A percentile compares a stretch with the other conserved stretches of the same genome.
phyloP scores from a whole-genome alignment of 1,140 invertebrate species.

The Lycorma delicatula region DNA sequence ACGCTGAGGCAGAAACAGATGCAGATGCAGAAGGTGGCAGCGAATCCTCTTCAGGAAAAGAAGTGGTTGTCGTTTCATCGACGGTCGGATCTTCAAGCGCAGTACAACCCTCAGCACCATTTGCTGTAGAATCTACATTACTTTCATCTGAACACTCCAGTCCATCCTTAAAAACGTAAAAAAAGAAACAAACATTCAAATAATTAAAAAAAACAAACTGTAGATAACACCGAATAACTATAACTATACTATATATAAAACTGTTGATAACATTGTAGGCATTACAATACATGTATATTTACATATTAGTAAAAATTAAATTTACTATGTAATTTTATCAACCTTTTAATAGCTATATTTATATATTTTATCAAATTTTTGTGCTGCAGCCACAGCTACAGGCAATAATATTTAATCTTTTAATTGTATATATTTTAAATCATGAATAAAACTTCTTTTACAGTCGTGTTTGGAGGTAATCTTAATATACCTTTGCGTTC shows the following conservation, averaged over 20 bases:
- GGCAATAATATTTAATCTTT: no score
- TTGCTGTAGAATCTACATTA: slow-evolving; percentile 3
- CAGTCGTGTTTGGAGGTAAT: no score
- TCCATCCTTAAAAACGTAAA: slow-evolving; percentile 4
- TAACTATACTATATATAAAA: not conserved
- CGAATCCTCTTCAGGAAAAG: slow-evolving; percentile 10
- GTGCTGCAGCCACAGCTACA: no score
- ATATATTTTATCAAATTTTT: no score
- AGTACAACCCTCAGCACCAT: not conserved
- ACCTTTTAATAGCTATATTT: no score
- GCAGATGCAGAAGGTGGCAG: not conserved
- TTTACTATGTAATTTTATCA: no score
- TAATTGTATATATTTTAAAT: no score
- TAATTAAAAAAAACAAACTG: not conserved
- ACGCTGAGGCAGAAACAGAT: not conserved
- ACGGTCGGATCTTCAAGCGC: slow-evolving; percentile 3
- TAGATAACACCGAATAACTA: not conserved
- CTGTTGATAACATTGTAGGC: no score
- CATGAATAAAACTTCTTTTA: no score
- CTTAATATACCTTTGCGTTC: no score
- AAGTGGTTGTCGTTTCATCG: slow-evolving; percentile 21
- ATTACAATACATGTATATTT: not conserved
- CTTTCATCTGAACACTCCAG: slow-evolving; percentile 18
- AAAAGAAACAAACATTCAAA: not conserved
- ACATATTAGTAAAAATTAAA: no score